Conservation (phyloP, 2,113 vertebrate species). For the Corvus cornix region DNA sequence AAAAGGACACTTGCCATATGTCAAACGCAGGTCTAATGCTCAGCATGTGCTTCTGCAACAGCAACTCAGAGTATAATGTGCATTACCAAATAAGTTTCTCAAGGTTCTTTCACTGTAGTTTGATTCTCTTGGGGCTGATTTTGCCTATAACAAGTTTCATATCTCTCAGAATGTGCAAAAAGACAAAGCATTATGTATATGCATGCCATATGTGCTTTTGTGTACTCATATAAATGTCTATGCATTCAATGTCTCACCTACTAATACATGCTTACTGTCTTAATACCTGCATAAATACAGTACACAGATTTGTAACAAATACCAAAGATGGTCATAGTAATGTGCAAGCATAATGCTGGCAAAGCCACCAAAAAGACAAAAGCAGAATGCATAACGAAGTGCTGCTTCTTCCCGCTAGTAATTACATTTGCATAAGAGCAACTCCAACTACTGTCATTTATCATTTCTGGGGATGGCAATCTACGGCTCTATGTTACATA, state of each 20-base stretch:
- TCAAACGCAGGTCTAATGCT: accelerated
- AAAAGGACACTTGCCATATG: neutral
- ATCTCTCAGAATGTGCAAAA: neutral
- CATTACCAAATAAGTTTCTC: neutral
- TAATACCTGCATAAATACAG: neutral
- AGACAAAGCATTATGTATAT: neutral
- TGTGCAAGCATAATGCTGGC: neutral
- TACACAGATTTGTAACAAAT: neutral
- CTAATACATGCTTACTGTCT: neutral
- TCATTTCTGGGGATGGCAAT: constrained; percentile 6
- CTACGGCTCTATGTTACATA: neutral
- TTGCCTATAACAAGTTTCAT: neutral
- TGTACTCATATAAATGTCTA: neutral
- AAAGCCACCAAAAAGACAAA: neutral
- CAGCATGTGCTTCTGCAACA: neutral
- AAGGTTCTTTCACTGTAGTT: neutral
- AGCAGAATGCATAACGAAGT: constrained; percentile 15
- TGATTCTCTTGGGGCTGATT: neutral
- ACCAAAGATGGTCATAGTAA: neutral
- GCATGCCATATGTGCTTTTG: accelerated
- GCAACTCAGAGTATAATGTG: neutral
- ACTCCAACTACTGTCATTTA: neutral
- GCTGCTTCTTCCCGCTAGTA: neutral
- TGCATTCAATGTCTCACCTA: neutral
- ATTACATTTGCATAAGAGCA: constrained; percentile 41